These are phyloP conservation scores for Colaptes auratus DNA, from an alignment of 2,113 vertebrate species.

Conservation along the genomic window DNA sequence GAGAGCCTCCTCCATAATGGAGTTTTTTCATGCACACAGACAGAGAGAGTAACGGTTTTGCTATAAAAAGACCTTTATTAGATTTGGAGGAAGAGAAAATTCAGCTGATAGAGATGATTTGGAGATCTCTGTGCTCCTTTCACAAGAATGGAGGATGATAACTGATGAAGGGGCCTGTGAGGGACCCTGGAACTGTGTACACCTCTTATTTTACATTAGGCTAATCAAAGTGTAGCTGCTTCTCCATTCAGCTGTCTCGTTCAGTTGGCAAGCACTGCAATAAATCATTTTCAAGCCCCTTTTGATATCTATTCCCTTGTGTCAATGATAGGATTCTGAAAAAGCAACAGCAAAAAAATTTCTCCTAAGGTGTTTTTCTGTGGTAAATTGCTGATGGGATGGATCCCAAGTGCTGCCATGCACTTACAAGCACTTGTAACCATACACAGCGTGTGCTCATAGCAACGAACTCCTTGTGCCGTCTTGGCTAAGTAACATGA, in stretches of 20 bases:
- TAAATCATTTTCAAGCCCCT: constrained; percentile 60
- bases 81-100: neutral
- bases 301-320: constrained; percentile 49
- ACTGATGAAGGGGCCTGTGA: constrained; percentile 56
- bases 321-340: constrained; percentile 27
- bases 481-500: neutral
- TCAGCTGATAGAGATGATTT: neutral
- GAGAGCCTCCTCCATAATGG: constrained; percentile 10
- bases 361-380: neutral
- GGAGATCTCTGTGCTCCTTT: constrained; percentile 38
- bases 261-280: constrained; percentile 43
- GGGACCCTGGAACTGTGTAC: constrained; percentile 15
- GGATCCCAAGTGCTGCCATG: neutral
- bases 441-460: neutral
- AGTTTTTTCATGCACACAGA: constrained; percentile 4
- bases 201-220: constrained; percentile 54
- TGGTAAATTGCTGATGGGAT: neutral
- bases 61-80: constrained; percentile 44
- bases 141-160: constrained; percentile 34
- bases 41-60: constrained; percentile 15
- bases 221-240: constrained; percentile 59
- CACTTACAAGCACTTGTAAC: neutral
- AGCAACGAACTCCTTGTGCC: neutral
- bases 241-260: constrained; percentile 35
- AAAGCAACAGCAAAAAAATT: constrained; percentile 35